These are phyloP conservation scores for Eristalis pertinax DNA, from an alignment of 2,888 invertebrate genomes.

Conservation along the genomic window DNA sequence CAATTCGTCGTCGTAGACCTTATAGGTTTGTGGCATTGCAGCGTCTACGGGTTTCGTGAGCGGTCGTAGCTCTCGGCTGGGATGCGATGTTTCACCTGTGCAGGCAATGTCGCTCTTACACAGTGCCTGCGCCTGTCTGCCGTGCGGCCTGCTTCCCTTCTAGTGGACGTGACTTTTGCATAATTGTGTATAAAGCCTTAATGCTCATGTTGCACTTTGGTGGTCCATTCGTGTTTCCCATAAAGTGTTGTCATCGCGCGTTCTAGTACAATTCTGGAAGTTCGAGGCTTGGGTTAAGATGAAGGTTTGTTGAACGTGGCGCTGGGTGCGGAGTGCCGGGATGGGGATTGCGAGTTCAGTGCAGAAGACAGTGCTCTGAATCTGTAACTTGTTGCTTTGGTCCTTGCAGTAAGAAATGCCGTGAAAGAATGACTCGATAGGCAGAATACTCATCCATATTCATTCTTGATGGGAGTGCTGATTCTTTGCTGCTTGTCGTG, in stretches of 20 bases:
- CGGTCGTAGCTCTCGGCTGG: slow-evolving; percentile 35
- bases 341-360: slow-evolving; percentile 14
- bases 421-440: slow-evolving; percentile 38
- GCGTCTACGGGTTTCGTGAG: slow-evolving; percentile 28
- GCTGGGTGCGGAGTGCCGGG: neutral
- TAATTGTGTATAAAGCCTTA: slow-evolving; percentile 71
- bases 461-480: neutral
- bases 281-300: slow-evolving; percentile 42
- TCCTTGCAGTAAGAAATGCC: slow-evolving; percentile 24
- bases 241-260: slow-evolving; percentile 73
- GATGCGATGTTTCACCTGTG: slow-evolving; percentile 67
- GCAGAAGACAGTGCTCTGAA: slow-evolving; percentile 8
- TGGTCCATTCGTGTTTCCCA: slow-evolving; percentile 73
- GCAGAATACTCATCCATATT: neutral
- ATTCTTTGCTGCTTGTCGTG: too few species aligned
- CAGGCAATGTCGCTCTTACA: slow-evolving; percentile 35
- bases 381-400: slow-evolving; percentile 37
- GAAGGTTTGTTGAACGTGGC: slow-evolving; percentile 3
- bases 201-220: slow-evolving; percentile 73
- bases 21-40: slow-evolving; percentile 54
- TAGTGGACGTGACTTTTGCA: slow-evolving; percentile 72
- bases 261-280: slow-evolving; percentile 61
- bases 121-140: slow-evolving; percentile 7
- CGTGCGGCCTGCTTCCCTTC: slow-evolving; percentile 20
- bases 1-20: slow-evolving; percentile 61